Evolutionary conservation across 2,797 vertebrate species (phyloP).

Genomic region (Enteromius unitaeniatus): DNA sequence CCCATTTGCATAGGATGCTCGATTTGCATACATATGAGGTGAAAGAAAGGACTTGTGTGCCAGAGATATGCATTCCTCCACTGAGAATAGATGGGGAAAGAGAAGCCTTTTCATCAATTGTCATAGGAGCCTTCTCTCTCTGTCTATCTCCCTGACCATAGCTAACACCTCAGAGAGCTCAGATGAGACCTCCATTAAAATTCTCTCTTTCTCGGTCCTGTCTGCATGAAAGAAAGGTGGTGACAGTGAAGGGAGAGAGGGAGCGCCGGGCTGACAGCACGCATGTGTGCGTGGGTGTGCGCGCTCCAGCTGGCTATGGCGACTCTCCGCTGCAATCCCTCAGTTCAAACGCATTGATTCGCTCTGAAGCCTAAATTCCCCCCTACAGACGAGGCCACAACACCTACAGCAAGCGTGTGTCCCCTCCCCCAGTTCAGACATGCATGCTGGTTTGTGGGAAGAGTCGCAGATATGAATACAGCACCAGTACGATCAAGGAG

Average conservation of each 20-base stretch:
- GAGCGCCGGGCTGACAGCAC: constrained; percentile 28
- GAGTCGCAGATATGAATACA: constrained; percentile 33
- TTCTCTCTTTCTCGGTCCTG: constrained; percentile 70
- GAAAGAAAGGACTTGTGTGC: constrained; percentile 73
- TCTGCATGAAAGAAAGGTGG: constrained; percentile 64
- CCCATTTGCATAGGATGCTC: constrained; percentile 79
- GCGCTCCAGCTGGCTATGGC: constrained; percentile 50
- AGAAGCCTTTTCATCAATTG: constrained; percentile 66
- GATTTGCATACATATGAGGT: constrained; percentile 85
- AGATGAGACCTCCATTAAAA: constrained; percentile 71
- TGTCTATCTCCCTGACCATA: constrained; percentile 61
- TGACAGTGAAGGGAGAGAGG: constrained; percentile 53
- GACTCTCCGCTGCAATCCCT: constrained; percentile 67
- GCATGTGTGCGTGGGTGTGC: constrained; percentile 31
- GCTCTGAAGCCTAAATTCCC: constrained; percentile 63
- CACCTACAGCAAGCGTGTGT: constrained; percentile 70
- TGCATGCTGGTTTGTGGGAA: background rate
- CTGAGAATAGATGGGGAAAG: constrained; percentile 60
- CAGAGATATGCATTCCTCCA: constrained; percentile 56
- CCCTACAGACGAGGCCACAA: constrained; percentile 61
- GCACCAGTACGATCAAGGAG: constrained; percentile 52
- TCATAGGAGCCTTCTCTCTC: constrained; percentile 52
- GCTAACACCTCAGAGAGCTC: constrained; percentile 73
- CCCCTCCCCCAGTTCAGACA: constrained; percentile 18
- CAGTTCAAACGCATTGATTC: constrained; percentile 69